Conservation (phyloP, 2,888 invertebrate genomes). For the Drosophila paracracens region DNA sequence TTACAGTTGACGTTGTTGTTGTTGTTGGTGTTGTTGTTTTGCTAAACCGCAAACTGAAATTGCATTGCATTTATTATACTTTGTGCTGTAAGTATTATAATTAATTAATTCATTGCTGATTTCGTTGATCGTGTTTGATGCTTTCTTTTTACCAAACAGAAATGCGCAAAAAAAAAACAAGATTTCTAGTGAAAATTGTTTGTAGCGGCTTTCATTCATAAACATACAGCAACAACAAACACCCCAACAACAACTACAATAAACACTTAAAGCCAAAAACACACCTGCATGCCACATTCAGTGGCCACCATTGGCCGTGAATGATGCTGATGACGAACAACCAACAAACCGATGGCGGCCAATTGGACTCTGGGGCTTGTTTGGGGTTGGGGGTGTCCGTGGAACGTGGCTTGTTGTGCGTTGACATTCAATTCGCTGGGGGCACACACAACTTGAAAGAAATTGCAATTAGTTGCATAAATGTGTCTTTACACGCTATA, state of each 20-base stretch:
- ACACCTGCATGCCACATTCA: constrained; percentile 76
- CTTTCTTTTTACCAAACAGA: constrained; percentile 48
- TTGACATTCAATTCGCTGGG: constrained; percentile 65
- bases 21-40: constrained; percentile 26
- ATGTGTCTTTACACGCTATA: constrained; percentile 11
- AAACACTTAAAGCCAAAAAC: constrained; percentile 39
- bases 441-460: constrained; percentile 40
- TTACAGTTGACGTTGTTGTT: constrained; percentile 14
- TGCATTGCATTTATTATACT: constrained; percentile 63
- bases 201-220: constrained; percentile 52
- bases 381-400: constrained; percentile 50
- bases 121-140: constrained; percentile 43
- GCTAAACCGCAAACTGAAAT: constrained; percentile 65
- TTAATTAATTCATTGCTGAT: constrained; percentile 67
- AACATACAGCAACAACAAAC: constrained; percentile 20
- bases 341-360: constrained; percentile 6
- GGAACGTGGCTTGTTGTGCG: constrained; percentile 46
- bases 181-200: constrained; percentile 40
- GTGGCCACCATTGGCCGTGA: constrained; percentile 62
- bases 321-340: constrained; percentile 35
- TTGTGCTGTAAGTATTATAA: constrained; percentile 50
- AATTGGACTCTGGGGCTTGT: constrained; percentile 13
- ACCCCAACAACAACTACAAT: constrained; percentile 11
- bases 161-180: constrained; percentile 10
- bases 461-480: constrained; percentile 64